Evolutionary conservation across 2,797 vertebrate genomes (phyloP).

Genomic region (Esox masquinongy): DNA sequence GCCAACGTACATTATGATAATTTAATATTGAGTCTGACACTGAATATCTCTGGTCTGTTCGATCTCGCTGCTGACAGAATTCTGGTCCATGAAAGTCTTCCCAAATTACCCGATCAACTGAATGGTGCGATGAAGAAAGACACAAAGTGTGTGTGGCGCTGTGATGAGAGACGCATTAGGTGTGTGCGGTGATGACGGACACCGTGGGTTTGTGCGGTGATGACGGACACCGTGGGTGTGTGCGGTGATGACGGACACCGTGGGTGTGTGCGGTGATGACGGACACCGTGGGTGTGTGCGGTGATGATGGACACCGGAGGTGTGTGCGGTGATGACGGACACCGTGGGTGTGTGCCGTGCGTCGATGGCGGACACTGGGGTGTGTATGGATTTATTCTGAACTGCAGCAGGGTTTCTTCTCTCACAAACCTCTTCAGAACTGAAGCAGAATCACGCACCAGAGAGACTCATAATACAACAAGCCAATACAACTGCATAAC

Average conservation of each 20-base stretch:
- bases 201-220: conserved; percentile 55
- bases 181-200: conserved; percentile 58
- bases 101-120: conserved; percentile 29
- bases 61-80: not conserved
- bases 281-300: no score
- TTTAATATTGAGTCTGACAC: conserved; percentile 76
- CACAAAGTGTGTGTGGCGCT: no score
- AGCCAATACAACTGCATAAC: conserved; percentile 63
- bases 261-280: no score
- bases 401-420: conserved; percentile 70
- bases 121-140: conserved; percentile 21
- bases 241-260: no score
- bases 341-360: no score
- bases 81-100: not conserved
- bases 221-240: no score
- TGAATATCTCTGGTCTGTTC: conserved; percentile 67
- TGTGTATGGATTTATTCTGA: conserved; percentile 53
- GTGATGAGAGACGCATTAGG: no score
- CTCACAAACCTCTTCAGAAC: conserved; percentile 69
- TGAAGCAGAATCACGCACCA: conserved; percentile 65
- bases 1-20: conserved; percentile 74
- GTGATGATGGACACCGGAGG: no score
- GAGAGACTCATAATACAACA: conserved; percentile 62
- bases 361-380: no score
- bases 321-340: no score